These are phyloP conservation scores for Prionailurus bengalensis DNA, from an alignment of 2,113 vertebrate species.

Conservation along the genomic window DNA sequence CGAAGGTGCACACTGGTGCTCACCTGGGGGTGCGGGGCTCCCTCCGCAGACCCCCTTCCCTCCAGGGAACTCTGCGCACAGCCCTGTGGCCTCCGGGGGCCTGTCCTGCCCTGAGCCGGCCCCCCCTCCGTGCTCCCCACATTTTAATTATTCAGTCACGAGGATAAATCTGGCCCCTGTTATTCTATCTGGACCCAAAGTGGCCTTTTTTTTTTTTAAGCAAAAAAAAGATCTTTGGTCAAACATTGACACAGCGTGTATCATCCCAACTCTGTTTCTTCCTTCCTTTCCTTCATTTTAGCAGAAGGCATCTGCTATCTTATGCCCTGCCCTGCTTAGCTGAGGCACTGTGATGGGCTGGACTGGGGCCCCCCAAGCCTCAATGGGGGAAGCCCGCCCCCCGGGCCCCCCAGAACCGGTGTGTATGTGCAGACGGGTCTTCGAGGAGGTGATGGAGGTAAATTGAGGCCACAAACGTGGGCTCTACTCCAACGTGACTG, in stretches of 20 bases:
- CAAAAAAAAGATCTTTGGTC: neutral
- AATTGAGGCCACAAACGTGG: neutral
- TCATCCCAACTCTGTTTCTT: neutral
- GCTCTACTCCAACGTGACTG: neutral
- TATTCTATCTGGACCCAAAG: neutral
- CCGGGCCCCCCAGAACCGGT: neutral
- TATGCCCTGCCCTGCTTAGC: neutral
- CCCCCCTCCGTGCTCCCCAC: fast-evolving
- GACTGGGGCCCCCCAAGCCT: neutral
- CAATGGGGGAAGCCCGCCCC: no score
- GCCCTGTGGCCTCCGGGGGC: neutral
- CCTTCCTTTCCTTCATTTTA: neutral
- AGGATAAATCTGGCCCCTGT: no score
- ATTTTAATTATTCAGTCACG: neutral
- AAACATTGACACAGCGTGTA: neutral
- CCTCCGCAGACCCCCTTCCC: neutral
- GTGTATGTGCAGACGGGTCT: neutral
- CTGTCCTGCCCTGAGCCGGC: neutral
- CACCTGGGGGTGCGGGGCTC: neutral
- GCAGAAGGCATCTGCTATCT: no score
- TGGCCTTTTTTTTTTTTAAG: neutral
- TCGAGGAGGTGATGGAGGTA: neutral
- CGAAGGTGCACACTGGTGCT: neutral
- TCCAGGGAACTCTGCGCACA: neutral
- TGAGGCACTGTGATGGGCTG: no score